Evolutionary conservation across 2,888 invertebrate species (phyloP).

Genomic region (Drosophila recens): DNA sequence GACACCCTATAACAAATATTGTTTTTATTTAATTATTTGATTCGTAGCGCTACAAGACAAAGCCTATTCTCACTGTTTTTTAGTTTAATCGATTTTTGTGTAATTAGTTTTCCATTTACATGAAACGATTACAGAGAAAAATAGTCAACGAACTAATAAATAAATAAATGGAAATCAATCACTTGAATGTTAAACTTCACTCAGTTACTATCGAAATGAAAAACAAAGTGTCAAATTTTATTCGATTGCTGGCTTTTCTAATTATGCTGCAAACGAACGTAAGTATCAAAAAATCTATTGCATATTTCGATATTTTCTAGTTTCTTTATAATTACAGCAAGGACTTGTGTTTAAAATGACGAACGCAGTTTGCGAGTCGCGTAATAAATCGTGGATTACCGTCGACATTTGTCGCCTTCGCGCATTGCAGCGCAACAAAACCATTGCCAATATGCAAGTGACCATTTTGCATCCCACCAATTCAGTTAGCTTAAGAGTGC

Average conservation of each 20-base stretch:
- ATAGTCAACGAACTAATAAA: no score
- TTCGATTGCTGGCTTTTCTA: not conserved
- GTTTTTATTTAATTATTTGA: no score
- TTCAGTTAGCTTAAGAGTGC: not conserved
- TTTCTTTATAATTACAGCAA: slow-evolving; percentile 4
- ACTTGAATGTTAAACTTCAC: not conserved
- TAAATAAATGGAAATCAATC: not conserved
- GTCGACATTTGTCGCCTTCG: slow-evolving; percentile 20
- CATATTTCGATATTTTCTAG: no score
- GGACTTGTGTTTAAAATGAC: slow-evolving; percentile 30
- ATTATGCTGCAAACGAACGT: not conserved
- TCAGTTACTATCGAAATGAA: not conserved
- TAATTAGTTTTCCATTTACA: not conserved
- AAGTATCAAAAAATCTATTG: not conserved
- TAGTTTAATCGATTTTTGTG: no score
- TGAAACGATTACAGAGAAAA: not conserved
- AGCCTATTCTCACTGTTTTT: no score
- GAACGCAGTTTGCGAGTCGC: slow-evolving; percentile 29
- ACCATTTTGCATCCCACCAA: slow-evolving; percentile 5
- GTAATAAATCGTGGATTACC: slow-evolving; percentile 31
- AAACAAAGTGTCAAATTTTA: not conserved
- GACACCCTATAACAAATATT: no score
- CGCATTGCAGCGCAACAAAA: slow-evolving; percentile 28
- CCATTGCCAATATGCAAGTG: not conserved
- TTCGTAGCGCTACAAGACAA: no score